Conservation (phyloP, 1,140 invertebrate species). For the Aphelinus certus region DNA sequence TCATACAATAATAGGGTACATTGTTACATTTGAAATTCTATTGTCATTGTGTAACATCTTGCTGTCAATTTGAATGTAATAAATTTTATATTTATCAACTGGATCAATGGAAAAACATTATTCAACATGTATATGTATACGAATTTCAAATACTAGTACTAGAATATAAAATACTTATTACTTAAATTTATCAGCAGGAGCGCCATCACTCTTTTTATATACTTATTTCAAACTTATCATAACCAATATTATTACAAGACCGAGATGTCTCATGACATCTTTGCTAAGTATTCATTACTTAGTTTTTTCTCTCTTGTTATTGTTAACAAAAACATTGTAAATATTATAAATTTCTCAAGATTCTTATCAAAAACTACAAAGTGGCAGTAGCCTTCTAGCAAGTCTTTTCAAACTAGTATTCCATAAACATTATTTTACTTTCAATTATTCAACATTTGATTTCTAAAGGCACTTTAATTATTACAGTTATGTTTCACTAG, state of each 20-base stretch:
- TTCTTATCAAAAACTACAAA: constrained; percentile 21
- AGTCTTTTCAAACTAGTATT: constrained; percentile 26
- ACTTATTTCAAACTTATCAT: not conserved
- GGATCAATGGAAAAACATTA: constrained; percentile 1
- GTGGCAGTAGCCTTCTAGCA: constrained; percentile 20
- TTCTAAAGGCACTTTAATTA: constrained; percentile 32
- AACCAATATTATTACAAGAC: constrained; percentile 20
- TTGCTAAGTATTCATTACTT: constrained; percentile 7
- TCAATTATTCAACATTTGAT: constrained; percentile 1
- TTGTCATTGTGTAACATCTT: constrained; percentile 20
- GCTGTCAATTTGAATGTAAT: not conserved
- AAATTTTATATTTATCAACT: not conserved
- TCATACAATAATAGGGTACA: constrained; percentile 17
- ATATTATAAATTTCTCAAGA: constrained; percentile 14
- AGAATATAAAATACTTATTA: constrained; percentile 31
- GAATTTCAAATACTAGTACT: not conserved
- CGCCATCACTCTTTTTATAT: too few species aligned
- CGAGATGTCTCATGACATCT: constrained; percentile 2
- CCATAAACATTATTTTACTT: not conserved
- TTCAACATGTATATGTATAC: not conserved
- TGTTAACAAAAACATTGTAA: constrained; percentile 17
- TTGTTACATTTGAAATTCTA: constrained; percentile 21
- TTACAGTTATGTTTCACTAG: not conserved
- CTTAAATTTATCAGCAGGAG: not conserved
- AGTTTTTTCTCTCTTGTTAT: not conserved